Evolutionary conservation across 2,113 vertebrate genomes (phyloP).

Genomic region (Vireo altiloquus): DNA sequence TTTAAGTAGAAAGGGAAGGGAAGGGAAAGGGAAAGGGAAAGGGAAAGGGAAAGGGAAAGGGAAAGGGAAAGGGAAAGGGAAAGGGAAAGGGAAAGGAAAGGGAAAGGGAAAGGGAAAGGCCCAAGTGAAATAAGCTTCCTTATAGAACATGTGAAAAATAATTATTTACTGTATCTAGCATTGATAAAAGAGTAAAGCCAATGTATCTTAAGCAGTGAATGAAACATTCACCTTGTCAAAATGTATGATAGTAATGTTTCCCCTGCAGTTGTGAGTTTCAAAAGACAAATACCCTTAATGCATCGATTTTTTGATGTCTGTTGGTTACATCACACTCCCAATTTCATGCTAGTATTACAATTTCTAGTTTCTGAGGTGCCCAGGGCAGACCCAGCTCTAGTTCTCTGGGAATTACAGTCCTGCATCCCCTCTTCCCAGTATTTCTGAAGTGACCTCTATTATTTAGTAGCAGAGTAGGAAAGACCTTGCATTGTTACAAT

Average conservation of each 20-base stretch:
- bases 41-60: no score
- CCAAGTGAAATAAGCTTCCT: not conserved
- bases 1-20: not conserved
- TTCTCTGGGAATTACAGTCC: not conserved
- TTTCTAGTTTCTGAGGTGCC: not conserved
- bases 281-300: not conserved
- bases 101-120: rapidly evolving
- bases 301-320: not conserved
- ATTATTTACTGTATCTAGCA: not conserved
- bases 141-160: not conserved
- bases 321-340: not conserved
- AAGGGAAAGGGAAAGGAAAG: not conserved
- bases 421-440: not conserved
- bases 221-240: not conserved
- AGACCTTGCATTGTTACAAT: not conserved
- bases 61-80: no score
- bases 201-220: not conserved
- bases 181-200: not conserved
- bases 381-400: not conserved
- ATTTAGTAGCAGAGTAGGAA: not conserved
- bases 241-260: not conserved
- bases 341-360: not conserved
- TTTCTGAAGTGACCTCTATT: not conserved
- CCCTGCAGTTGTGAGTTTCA: not conserved
- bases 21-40: no score